Conservation (phyloP, 1,140 invertebrate species). For the Zelostemma sp. region DNA sequence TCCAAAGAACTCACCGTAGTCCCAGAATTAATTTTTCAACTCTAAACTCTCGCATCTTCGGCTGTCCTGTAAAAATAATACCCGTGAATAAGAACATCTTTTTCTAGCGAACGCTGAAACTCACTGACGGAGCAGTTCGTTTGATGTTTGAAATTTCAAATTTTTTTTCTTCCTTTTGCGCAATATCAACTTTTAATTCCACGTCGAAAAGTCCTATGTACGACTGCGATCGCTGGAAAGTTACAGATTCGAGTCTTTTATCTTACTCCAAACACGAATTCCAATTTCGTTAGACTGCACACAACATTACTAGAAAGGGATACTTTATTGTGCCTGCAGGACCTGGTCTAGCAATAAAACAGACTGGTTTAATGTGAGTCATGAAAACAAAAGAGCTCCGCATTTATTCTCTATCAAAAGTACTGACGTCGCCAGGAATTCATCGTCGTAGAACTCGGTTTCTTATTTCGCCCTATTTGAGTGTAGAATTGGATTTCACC, state of each 20-base stretch:
- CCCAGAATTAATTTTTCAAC: background rate
- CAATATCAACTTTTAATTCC: too few relatives aligned
- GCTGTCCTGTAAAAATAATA: too few relatives aligned
- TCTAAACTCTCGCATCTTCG: too few relatives aligned
- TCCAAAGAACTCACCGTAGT: background rate
- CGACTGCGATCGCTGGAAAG: too few relatives aligned
- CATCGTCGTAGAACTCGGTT: too few relatives aligned
- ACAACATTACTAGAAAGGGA: background rate
- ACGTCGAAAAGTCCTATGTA: too few relatives aligned
- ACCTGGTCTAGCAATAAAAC: background rate
- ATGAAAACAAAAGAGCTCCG: background rate
- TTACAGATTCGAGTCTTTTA: background rate
- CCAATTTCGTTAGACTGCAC: conserved; percentile 5
- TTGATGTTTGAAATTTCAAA: too few relatives aligned
- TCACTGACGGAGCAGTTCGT: too few relatives aligned
- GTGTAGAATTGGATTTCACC: too few relatives aligned
- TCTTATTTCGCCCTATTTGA: background rate
- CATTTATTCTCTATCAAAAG: conserved; percentile 1
- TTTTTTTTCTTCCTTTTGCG: too few relatives aligned
- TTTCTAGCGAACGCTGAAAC: too few relatives aligned
- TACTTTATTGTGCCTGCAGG: conserved; percentile 6
- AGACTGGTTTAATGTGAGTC: conserved; percentile 1
- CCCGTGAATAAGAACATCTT: too few relatives aligned
- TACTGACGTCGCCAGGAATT: background rate
- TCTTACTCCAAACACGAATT: background rate